phyloP scores from a whole-genome alignment of 2,888 invertebrate species.

The Nemotelus pantherinus region DNA sequence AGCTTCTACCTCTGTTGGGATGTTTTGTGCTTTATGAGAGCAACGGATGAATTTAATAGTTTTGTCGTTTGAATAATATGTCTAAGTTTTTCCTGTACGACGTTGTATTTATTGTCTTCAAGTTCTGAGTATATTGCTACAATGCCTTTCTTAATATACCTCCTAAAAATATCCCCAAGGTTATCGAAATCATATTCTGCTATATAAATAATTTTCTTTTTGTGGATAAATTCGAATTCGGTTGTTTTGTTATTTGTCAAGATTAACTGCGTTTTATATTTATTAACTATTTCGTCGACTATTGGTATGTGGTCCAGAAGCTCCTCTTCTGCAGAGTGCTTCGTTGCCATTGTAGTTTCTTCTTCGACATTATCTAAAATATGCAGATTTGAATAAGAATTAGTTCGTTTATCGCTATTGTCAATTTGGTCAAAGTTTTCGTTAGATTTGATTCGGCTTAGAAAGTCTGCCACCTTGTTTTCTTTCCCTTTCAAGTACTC shows the following conservation, averaged over 20 bases:
- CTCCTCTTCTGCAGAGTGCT: no score
- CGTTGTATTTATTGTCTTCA: slow-evolving; percentile 44
- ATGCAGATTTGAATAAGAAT: no score
- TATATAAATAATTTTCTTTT: slow-evolving; percentile 44
- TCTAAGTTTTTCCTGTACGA: slow-evolving; percentile 46
- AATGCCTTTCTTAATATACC: slow-evolving; percentile 38
- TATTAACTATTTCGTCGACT: slow-evolving; percentile 49
- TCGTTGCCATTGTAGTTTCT: no score
- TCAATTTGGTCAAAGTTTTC: slow-evolving; percentile 41
- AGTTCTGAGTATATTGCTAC: slow-evolving; percentile 48
- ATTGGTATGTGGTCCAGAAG: slow-evolving; percentile 43
- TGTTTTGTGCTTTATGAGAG: slow-evolving; percentile 40
- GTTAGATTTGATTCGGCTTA: slow-evolving; percentile 43
- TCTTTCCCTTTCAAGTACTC: no score
- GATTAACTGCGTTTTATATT: slow-evolving; percentile 50
- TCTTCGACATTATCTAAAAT: no score
- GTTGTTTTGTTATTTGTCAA: slow-evolving; percentile 44
- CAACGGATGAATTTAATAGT: slow-evolving; percentile 39
- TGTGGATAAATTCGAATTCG: slow-evolving; percentile 40
- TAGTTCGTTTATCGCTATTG: no score
- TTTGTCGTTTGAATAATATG: slow-evolving; percentile 43
- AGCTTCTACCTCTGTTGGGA: slow-evolving; percentile 44
- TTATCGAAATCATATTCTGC: slow-evolving; percentile 22
- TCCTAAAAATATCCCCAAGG: slow-evolving; percentile 43
- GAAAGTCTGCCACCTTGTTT: no score